phyloP scores from a whole-genome alignment of 2,113 vertebrate species.

The Pimephales promelas region DNA sequence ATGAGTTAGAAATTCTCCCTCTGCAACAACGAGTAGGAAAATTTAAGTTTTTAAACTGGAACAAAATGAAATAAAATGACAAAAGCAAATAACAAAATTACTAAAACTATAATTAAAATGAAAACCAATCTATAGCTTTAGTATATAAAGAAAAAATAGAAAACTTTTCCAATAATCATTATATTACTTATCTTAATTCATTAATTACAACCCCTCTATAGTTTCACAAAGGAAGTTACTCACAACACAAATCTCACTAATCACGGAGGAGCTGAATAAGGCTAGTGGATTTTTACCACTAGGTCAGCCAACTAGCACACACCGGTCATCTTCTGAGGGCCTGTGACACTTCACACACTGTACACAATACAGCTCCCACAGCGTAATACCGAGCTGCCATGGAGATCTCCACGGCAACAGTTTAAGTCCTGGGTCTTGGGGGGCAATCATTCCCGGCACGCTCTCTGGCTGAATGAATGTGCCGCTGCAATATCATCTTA shows the following conservation, averaged over 20 bases:
- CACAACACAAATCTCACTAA: neutral
- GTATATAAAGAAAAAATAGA: neutral
- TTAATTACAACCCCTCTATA: neutral
- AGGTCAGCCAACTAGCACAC: conserved; percentile 5
- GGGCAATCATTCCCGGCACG: neutral
- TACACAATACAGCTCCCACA: conserved; percentile 9
- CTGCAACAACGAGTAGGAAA: too few species aligned
- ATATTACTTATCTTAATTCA: neutral
- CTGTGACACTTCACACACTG: neutral
- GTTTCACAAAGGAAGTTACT: neutral
- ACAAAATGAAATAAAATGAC: too few species aligned
- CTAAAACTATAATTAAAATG: neutral
- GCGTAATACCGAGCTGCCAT: conserved; percentile 6
- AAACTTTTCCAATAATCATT: neutral
- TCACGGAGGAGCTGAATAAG: neutral
- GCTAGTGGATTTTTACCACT: neutral
- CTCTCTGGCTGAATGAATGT: conserved; percentile 14
- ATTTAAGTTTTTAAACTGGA: too few species aligned
- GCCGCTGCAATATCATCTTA: neutral
- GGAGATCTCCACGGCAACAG: conserved; percentile 36
- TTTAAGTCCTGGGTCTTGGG: conserved; percentile 1
- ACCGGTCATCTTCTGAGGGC: neutral
- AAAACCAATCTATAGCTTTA: too few species aligned
- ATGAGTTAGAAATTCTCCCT: too few species aligned
- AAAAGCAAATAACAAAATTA: too few species aligned